phyloP scores from a whole-genome alignment of 2,797 vertebrate genomes.

The Eulemur mongoz region DNA sequence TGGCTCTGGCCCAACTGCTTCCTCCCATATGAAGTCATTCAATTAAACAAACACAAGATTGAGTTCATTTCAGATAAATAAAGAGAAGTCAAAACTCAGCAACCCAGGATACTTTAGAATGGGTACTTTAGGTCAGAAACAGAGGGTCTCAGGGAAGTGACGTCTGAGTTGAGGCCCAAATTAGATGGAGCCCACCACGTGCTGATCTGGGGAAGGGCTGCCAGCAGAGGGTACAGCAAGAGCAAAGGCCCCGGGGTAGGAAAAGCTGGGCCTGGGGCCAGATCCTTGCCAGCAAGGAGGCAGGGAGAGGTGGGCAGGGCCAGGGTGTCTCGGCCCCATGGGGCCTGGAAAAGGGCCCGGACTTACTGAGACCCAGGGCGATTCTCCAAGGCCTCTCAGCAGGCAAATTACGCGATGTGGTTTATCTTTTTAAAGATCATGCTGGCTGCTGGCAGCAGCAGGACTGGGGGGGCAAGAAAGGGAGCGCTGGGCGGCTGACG shows the following conservation, averaged over 20 bases:
- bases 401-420: no score
- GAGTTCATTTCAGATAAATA: not conserved
- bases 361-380: not conserved
- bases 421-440: not conserved
- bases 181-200: not conserved
- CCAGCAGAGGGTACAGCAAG: not conserved
- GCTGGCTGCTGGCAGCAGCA: no score
- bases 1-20: not conserved
- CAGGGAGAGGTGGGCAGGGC: no score
- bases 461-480: not conserved
- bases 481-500: not conserved
- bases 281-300: not conserved
- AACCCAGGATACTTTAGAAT: not conserved
- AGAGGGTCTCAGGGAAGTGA: not conserved
- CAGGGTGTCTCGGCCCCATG: not conserved
- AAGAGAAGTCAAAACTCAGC: not conserved
- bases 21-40: not conserved
- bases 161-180: not conserved
- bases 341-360: not conserved
- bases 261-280: not conserved
- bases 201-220: not conserved
- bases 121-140: no score
- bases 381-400: fast-evolving
- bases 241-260: not conserved
- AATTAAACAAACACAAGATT: not conserved